Evolutionary conservation across 37 sponge, comb jelly and placozoan genomes (phyloP), one percentile per base, ranked within the genome.

Genomic region (Amphimedon queenslandica): DNA sequence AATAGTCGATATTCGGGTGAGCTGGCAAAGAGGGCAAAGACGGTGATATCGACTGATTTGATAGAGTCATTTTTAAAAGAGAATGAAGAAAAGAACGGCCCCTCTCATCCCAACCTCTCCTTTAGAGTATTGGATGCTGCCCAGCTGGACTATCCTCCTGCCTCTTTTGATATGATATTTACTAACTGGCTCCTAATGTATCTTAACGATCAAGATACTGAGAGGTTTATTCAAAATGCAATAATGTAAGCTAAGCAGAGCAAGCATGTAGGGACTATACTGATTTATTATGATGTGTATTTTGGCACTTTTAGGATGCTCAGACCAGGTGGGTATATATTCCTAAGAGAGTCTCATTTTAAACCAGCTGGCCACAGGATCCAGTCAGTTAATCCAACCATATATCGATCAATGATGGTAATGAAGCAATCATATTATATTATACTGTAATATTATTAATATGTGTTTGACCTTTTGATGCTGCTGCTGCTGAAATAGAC

Each of bases 171-270:
- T 70, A 25, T 86, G 33, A 66, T 86, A 3, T 86, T 86, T n/a
- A 80, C 87, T 21, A 73, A 77, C 40, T 86, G 87, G 87, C 70
- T 86, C 13, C 65, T 86, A 18, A 86, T 86, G 80, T 86, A 86
- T 53, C 69, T 86, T 11, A 69, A 58, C 36, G 87, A 86, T 75
- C 66, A 10, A 51, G 87, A 86, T 33, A 71, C 80, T 21, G 42
- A 57, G 20, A 13, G 60, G 10, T 60, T 79, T 25, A 39, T 64
- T 24, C 35, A 30, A 3, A 79, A 76, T 40, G 67, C 69, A 31
- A 60, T 82, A 16, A 55, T 56, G 83, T 82, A 37, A 58, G 71
- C 33, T 30, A 3, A 5, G 39, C 27, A 4, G 24, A 40, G 47
- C 20, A 24, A 32, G 5, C 57, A 53, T 27, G 25, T 25, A 10